phyloP scores from a whole-genome alignment of 2,113 vertebrate species.

The Salminus brasiliensis region DNA sequence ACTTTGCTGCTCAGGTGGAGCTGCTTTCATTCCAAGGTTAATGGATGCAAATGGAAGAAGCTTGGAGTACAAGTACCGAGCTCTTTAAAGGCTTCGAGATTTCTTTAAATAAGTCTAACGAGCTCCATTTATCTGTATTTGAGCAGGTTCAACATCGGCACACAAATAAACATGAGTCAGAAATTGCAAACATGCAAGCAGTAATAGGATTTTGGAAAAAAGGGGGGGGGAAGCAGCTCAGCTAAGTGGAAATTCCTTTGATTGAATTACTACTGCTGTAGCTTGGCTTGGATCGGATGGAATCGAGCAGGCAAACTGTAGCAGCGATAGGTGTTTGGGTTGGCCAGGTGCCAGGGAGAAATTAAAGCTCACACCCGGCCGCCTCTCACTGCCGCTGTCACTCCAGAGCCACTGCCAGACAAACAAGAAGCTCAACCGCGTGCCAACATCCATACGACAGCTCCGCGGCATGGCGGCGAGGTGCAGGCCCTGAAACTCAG shows the following conservation, averaged over 20 bases:
- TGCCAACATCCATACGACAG: conserved; percentile 13
- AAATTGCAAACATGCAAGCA: neutral
- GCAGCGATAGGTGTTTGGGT: conserved; percentile 48
- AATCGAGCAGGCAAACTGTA: conserved; percentile 57
- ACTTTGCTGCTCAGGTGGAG: neutral
- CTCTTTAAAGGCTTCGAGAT: neutral
- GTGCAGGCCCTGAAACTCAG: conserved; percentile 19
- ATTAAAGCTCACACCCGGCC: conserved; percentile 53
- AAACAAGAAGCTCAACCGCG: conserved; percentile 23
- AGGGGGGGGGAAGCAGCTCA: conserved; percentile 60
- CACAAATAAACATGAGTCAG: conserved; percentile 7
- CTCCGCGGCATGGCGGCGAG: neutral
- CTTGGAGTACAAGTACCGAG: neutral
- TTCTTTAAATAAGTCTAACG: conserved; percentile 6
- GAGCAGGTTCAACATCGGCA: conserved; percentile 8
- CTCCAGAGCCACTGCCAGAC: conserved; percentile 10
- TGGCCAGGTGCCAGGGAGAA: conserved; percentile 48
- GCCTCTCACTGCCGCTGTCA: conserved; percentile 25
- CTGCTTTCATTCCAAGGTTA: neutral
- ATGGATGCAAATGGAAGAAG: conserved; percentile 6
- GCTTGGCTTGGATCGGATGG: conserved; percentile 66
- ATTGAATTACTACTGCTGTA: conserved; percentile 66
- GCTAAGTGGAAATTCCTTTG: conserved; percentile 56
- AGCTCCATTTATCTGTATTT: conserved; percentile 21
- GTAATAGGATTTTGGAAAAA: conserved; percentile 1